Conservation (phyloP, 2,888 invertebrate genomes). For the Cremastinae sp. region DNA sequence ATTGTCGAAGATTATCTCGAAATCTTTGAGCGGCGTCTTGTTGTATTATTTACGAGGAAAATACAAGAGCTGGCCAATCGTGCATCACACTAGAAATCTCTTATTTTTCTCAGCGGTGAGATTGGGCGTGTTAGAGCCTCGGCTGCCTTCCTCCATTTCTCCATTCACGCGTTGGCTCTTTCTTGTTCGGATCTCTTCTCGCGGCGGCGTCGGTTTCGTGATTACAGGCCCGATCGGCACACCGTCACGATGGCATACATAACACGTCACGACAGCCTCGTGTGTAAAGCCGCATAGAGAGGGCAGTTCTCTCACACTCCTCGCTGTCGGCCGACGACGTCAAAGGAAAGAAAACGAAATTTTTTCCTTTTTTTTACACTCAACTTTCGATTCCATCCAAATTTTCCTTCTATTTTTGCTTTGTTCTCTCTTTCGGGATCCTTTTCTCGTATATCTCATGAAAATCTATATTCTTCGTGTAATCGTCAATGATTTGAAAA, state of each 20-base stretch:
- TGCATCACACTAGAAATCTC: background rate
- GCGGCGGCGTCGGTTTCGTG: constrained; percentile 40
- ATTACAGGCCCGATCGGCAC: constrained; percentile 59
- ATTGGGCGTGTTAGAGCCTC: background rate
- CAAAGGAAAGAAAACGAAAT: background rate
- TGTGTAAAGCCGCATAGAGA: constrained; percentile 30
- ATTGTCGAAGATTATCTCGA: background rate
- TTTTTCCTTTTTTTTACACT: background rate
- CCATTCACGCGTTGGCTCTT: constrained; percentile 14
- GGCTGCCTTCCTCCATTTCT: constrained; percentile 21
- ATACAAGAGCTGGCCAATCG: constrained; percentile 36
- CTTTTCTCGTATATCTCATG: too few relatives aligned
- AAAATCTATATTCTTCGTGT: too few relatives aligned
- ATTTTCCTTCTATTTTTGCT: background rate
- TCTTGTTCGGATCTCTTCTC: background rate
- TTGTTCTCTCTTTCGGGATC: too few relatives aligned
- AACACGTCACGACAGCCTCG: constrained; percentile 47
- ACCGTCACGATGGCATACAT: constrained; percentile 53
- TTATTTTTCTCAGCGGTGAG: constrained; percentile 16
- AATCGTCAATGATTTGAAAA: too few relatives aligned
- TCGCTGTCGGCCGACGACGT: background rate
- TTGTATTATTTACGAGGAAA: constrained; percentile 5
- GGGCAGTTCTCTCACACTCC: background rate
- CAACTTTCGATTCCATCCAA: background rate
- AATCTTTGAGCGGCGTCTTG: background rate